Evolutionary conservation across 2,888 invertebrate species (phyloP).

Genomic region (Trissolcus brochymenae): DNA sequence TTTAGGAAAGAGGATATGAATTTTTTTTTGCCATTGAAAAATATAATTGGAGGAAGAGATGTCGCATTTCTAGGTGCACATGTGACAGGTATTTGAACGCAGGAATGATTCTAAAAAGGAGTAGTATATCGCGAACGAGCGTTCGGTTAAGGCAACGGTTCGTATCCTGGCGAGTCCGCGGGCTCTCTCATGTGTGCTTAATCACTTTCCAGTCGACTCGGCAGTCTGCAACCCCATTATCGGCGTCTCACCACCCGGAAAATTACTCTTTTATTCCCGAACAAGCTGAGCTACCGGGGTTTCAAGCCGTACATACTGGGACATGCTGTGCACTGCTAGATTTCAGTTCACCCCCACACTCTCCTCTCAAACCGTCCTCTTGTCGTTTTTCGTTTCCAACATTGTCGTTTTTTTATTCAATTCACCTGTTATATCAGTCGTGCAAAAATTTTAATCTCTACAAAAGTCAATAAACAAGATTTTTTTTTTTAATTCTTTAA

Average conservation of each 20-base stretch:
- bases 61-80: conserved; percentile 15
- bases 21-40: neutral
- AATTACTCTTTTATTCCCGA: conserved; percentile 76
- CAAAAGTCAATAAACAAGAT: too few species aligned
- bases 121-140: conserved; percentile 34
- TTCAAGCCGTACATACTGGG: conserved; percentile 58
- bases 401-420: too few species aligned
- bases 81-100: conserved; percentile 42
- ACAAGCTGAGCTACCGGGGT: conserved; percentile 67
- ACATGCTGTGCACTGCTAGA: conserved; percentile 46
- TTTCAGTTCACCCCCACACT: conserved; percentile 50
- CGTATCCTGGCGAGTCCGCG: conserved; percentile 74
- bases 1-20: neutral
- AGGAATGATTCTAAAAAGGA: conserved; percentile 40
- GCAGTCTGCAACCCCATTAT: conserved; percentile 75
- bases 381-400: conserved; percentile 36
- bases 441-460: too few species aligned
- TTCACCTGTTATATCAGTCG: too few species aligned
- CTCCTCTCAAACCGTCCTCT: conserved; percentile 5
- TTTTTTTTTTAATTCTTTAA: too few species aligned
- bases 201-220: conserved; percentile 77
- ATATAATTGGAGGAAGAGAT: neutral
- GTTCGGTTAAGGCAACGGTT: conserved; percentile 61
- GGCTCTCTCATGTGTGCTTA: conserved; percentile 75
- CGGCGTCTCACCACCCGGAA: conserved; percentile 75